Base-by-base conservation (phyloP, 1,140 invertebrate species). In the Trichoplusia ni region DNA sequence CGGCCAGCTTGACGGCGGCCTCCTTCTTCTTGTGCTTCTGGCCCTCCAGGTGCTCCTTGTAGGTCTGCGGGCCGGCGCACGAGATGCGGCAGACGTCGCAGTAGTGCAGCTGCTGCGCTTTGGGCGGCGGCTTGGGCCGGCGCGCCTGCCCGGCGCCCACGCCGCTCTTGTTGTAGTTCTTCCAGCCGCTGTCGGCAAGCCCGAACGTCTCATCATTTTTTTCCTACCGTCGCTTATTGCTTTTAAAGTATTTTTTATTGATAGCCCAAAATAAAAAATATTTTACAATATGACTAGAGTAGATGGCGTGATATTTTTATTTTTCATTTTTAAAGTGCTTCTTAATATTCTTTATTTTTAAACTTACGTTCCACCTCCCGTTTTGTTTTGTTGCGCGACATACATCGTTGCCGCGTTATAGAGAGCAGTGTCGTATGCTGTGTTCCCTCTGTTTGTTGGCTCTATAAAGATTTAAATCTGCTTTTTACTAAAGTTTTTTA, bases 21-120 rank as follows among this genome's bases (percentile, higher is more conserved):
- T 99, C 98, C 84, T 99, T 98, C 92, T 99, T 99, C 91, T 99
- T 99, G 90, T 99, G 98, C 84, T 99, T 98, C 89, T 99, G 98
- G 0, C 98, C 98, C 86, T 99, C 98, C 67, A 99, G 91, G 93
- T 99, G 98, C 86, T 99, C 98, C 54, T 97, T 94, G 88, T 99
- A 99, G 0, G 98, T 99, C 93, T 97, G 86, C 1, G 97, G 97
- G 0, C 98, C 98, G 71, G 97, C 98, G 91, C 98, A 99, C 67
- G 97, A 99, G 78, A 99, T 99, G 84, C 99, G 99, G 90, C 98
- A 99, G 2, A 99, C 97, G 89, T 99, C 97, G 85, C 97, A 98
- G 86, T 98, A 98, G 89, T 98, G 97, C 44, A 98, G 91, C 79
- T 98, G 96, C 80, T 98, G 97, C 9, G 96, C 96, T 75, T 97